Percentiles rank a stretch among this genome's conserved stretches.
These are phyloP conservation scores for Zalophus californianus DNA, from an alignment of 2,797 vertebrate genomes.

Conservation along the genomic window DNA sequence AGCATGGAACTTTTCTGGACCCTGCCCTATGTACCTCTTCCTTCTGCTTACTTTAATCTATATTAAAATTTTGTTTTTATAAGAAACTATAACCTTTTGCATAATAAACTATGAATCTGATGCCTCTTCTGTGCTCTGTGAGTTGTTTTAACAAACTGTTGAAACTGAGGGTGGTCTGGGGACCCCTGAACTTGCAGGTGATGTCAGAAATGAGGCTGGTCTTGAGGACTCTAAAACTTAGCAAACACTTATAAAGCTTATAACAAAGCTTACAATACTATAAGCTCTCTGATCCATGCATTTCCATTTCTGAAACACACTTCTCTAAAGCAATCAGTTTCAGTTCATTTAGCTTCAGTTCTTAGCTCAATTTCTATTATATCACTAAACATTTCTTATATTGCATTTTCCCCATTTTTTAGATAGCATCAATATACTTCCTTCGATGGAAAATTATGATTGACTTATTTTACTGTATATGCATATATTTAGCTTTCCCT, in stretches of 20 bases:
- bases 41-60: not conserved
- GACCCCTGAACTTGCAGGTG: not conserved
- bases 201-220: not conserved
- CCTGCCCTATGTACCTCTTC: not conserved
- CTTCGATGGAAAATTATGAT: not conserved
- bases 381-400: not conserved
- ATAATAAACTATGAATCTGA: not conserved
- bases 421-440: not conserved
- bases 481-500: not conserved
- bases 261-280: not conserved
- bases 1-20: not conserved
- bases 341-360: not conserved
- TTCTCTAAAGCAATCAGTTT: not conserved
- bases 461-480: not conserved
- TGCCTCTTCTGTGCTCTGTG: not conserved
- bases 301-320: not conserved
- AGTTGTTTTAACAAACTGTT: not conserved
- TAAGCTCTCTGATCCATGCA: not conserved
- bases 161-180: not conserved
- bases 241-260: not conserved
- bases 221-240: not conserved
- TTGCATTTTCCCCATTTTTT: not conserved
- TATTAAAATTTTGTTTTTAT: not conserved
- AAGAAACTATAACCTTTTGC: not conserved
- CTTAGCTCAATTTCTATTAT: constrained; percentile 14